Conservation (phyloP, 2,888 invertebrate species). For the Hetaerina titia region DNA sequence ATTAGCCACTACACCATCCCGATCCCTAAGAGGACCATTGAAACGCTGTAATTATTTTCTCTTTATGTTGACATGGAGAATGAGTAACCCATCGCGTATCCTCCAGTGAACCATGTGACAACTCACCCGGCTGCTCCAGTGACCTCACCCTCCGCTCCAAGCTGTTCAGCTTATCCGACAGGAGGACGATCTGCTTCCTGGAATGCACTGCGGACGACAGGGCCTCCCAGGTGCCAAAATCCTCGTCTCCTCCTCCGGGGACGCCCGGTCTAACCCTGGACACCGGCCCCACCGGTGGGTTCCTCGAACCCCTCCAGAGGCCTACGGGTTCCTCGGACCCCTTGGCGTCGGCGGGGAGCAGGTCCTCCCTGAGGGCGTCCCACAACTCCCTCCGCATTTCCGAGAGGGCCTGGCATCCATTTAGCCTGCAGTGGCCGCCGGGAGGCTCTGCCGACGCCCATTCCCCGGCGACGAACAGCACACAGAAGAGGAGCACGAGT, state of each 20-base stretch:
- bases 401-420: constrained; percentile 39
- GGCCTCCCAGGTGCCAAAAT: constrained; percentile 34
- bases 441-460: background rate
- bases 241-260: background rate
- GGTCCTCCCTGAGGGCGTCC: constrained; percentile 15
- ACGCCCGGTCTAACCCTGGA: background rate
- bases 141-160: constrained; percentile 83
- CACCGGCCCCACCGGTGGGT: background rate
- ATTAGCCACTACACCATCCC: too few species aligned
- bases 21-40: too few species aligned
- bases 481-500: background rate
- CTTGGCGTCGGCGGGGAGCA: background rate
- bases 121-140: constrained; percentile 84
- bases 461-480: background rate
- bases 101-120: too few species aligned
- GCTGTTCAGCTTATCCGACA: constrained; percentile 22
- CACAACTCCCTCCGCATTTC: constrained; percentile 22
- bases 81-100: too few species aligned
- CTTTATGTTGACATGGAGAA: too few species aligned
- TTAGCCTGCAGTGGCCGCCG: background rate
- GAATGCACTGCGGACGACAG: constrained; percentile 16
- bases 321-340: background rate
- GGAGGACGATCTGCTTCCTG: constrained; percentile 6
- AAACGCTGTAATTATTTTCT: too few species aligned
- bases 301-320: background rate